These are phyloP conservation scores for Temnothorax ravouxi DNA, from an alignment of 2,888 invertebrate species.

Conservation along the genomic window DNA sequence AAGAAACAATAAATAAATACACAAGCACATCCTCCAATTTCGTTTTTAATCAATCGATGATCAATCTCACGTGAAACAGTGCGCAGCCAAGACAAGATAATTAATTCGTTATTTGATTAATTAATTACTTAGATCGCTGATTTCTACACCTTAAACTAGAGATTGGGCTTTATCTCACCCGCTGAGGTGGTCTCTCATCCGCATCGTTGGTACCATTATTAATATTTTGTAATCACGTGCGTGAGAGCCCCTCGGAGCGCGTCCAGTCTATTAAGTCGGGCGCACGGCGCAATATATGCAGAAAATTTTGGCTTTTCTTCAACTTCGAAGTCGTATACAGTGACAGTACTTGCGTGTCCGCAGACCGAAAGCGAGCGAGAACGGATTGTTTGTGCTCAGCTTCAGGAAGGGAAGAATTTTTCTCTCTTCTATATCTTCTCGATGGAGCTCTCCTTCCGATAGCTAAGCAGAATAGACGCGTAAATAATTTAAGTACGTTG, in stretches of 20 bases:
- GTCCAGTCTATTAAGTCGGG: conserved; percentile 84
- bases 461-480: background rate
- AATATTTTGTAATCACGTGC: conserved; percentile 65
- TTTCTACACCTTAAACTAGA: conserved; percentile 83
- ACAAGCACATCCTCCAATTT: conserved; percentile 62
- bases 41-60: conserved; percentile 24
- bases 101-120: conserved; percentile 70
- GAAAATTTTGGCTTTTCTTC: conserved; percentile 81
- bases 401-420: conserved; percentile 7
- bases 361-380: conserved; percentile 33
- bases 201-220: conserved; percentile 62
- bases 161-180: conserved; percentile 84
- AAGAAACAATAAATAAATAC: conserved; percentile 70
- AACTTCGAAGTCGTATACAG: conserved; percentile 72
- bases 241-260: conserved; percentile 85
- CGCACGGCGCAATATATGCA: conserved; percentile 79
- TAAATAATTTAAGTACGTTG: conserved; percentile 51
- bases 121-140: conserved; percentile 82
- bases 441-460: background rate
- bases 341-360: conserved; percentile 56
- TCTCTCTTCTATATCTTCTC: background rate
- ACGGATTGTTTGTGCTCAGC: conserved; percentile 7
- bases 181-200: conserved; percentile 82
- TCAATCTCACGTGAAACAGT: conserved; percentile 73
- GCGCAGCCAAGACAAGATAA: conserved; percentile 73